Conservation (phyloP, 2,888 invertebrate species). For the Dugesia japonica region DNA sequence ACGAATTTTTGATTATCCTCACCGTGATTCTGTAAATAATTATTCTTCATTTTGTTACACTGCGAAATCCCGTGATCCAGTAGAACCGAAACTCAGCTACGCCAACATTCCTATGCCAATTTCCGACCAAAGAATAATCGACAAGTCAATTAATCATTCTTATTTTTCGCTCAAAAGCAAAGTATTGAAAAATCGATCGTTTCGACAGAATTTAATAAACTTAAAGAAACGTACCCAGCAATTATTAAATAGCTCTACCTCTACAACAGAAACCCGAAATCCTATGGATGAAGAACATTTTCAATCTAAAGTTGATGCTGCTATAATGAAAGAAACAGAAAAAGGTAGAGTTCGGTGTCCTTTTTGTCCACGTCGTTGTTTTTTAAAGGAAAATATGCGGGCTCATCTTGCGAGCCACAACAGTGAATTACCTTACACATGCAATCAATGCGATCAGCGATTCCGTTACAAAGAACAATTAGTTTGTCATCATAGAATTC, state of each 20-base stretch:
- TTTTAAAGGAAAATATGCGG: constrained; percentile 7
- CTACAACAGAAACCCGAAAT: neutral
- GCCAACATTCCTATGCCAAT: constrained; percentile 20
- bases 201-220: neutral
- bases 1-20: constrained; percentile 7
- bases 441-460: constrained; percentile 20
- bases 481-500: constrained; percentile 13
- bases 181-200: neutral
- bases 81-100: neutral
- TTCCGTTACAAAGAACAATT: neutral
- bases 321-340: constrained; percentile 8
- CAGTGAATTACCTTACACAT: constrained; percentile 8
- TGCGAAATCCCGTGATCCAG: neutral
- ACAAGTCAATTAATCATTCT: neutral
- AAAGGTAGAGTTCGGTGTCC: constrained; percentile 1
- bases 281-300: neutral
- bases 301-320: neutral
- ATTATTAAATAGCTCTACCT: constrained; percentile 10
- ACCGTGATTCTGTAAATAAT: constrained; percentile 14
- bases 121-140: constrained; percentile 4
- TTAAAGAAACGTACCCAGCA: neutral
- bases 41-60: neutral
- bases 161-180: constrained; percentile 16
- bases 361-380: neutral
- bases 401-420: neutral